Percentiles rank a stretch among this genome's conserved stretches.
These are phyloP conservation scores for Lophura nycthemera DNA, from an alignment of 2,113 vertebrate species.

Conservation along the genomic window DNA sequence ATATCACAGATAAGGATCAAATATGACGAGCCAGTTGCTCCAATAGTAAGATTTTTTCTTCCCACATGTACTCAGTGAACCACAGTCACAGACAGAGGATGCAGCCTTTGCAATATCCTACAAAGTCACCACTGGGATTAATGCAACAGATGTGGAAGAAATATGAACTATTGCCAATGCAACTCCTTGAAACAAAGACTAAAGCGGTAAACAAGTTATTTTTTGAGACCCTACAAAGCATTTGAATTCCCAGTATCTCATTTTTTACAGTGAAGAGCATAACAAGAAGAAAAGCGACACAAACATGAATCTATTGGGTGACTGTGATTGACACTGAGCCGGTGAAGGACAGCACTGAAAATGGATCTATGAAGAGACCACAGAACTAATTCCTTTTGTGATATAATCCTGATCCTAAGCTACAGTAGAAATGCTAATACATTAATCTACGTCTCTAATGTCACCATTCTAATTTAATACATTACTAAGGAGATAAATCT, in stretches of 20 bases:
- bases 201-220: constrained; percentile 22
- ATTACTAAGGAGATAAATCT: constrained; percentile 75
- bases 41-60: not conserved
- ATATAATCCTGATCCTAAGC: constrained; percentile 66
- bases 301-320: constrained; percentile 16
- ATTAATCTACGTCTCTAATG: constrained; percentile 72
- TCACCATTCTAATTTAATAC: constrained; percentile 71
- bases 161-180: not conserved
- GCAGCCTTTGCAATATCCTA: not conserved
- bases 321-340: constrained; percentile 42
- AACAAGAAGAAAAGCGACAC: constrained; percentile 1
- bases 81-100: not conserved
- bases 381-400: constrained; percentile 71
- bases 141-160: not conserved
- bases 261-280: not conserved
- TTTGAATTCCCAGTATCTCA: not conserved
- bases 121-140: accelerated
- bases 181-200: not conserved
- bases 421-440: constrained; percentile 54
- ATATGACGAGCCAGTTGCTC: not conserved
- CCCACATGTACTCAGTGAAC: not conserved
- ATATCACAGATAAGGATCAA: not conserved
- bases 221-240: constrained; percentile 5
- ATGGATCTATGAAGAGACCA: constrained; percentile 43
- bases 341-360: constrained; percentile 60